Evolutionary conservation across 1,140 invertebrate species (phyloP).

Genomic region (Drosophila willistoni): DNA sequence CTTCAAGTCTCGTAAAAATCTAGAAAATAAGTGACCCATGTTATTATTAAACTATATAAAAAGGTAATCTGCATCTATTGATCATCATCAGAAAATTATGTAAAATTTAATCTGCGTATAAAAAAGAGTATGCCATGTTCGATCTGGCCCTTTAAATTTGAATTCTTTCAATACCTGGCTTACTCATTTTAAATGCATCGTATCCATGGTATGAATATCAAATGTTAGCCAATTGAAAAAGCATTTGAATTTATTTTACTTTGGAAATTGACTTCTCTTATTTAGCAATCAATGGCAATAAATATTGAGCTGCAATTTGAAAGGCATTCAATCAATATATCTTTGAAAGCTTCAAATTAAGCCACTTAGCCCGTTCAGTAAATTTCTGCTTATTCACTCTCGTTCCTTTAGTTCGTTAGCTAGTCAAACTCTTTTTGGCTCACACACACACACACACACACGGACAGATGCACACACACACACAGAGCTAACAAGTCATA

Average conservation of each 20-base stretch:
- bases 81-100: too few species aligned
- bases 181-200: not conserved
- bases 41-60: too few species aligned
- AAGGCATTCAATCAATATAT: slow-evolving; percentile 18
- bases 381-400: slow-evolving; percentile 2
- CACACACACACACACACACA: slow-evolving; percentile 6
- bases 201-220: not conserved
- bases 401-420: slow-evolving; percentile 10
- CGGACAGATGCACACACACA: not conserved
- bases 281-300: not conserved
- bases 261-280: not conserved
- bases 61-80: too few species aligned
- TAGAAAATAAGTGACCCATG: too few species aligned
- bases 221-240: not conserved
- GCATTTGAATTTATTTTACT: not conserved
- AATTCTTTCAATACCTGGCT: not conserved
- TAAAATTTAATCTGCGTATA: too few species aligned
- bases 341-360: slow-evolving; percentile 17
- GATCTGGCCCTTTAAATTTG: too few species aligned
- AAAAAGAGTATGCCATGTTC: too few species aligned
- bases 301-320: slow-evolving; percentile 10
- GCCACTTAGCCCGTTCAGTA: slow-evolving; percentile 15
- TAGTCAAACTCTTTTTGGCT: slow-evolving; percentile 20
- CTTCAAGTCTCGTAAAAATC: too few species aligned
- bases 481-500: slow-evolving; percentile 67